Percentiles rank a stretch among this genome's conserved stretches.
Conservation (phyloP, 2,888 invertebrate genomes). For the Drosophila birchii region DNA sequence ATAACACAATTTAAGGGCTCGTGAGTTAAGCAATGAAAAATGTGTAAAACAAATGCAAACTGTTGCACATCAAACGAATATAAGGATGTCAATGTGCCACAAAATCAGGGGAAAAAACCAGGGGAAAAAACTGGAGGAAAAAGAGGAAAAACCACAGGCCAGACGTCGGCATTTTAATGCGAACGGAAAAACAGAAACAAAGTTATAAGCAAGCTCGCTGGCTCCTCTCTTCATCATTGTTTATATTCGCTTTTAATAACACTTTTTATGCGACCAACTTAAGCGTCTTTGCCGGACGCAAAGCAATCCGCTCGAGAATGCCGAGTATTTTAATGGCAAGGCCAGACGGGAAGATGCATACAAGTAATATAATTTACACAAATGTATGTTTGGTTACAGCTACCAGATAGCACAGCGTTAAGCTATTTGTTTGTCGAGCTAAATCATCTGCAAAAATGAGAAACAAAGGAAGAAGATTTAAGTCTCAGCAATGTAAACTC, state of each 20-base stretch:
- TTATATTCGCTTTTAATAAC: conserved; percentile 73
- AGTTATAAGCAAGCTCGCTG: conserved; percentile 39
- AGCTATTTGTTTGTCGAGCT: conserved; percentile 9
- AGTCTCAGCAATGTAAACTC: not conserved
- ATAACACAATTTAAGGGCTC: conserved; percentile 51
- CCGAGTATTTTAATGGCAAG: conserved; percentile 63
- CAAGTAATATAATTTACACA: conserved; percentile 10
- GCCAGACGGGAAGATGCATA: conserved; percentile 23
- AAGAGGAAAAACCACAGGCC: conserved; percentile 25
- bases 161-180: conserved; percentile 69
- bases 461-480: conserved; percentile 11
- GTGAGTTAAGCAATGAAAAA: conserved; percentile 41
- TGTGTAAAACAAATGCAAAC: conserved; percentile 61
- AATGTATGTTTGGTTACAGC: not conserved
- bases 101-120: conserved; percentile 18
- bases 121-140: not conserved
- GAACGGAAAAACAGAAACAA: conserved; percentile 42
- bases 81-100: conserved; percentile 54
- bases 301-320: conserved; percentile 51
- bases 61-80: conserved; percentile 69
- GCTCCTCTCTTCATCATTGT: conserved; percentile 40
- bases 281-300: conserved; percentile 18
- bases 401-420: conserved; percentile 2
- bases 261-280: conserved; percentile 58
- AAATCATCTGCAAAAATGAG: conserved; percentile 6